phyloP scores from a whole-genome alignment of 2,888 invertebrate genomes.

The Opisthograptis luteolata region DNA sequence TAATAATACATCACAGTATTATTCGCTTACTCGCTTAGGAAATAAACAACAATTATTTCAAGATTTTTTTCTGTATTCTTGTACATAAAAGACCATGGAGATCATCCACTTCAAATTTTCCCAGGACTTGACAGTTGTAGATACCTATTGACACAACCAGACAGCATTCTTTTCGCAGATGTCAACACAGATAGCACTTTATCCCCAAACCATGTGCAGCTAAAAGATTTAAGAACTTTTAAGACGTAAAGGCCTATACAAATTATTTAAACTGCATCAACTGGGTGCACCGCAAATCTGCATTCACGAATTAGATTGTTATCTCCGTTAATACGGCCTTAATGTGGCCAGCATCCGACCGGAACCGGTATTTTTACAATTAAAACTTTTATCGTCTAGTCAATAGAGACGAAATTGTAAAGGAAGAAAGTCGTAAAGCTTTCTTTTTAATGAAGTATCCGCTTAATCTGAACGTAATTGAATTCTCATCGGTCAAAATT shows the following conservation, averaged over 20 bases:
- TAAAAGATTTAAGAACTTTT: constrained; percentile 21
- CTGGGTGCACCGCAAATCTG: constrained; percentile 65
- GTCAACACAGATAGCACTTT: constrained; percentile 8
- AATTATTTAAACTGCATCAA: constrained; percentile 39
- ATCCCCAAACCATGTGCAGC: background rate
- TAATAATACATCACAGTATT: too few species aligned
- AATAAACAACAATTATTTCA: constrained; percentile 7
- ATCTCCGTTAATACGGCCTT: constrained; percentile 64
- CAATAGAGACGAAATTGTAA: constrained; percentile 31
- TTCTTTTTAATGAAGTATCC: constrained; percentile 38
- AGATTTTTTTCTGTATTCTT: too few species aligned
- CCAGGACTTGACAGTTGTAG: constrained; percentile 15
- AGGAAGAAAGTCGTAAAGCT: constrained; percentile 48
- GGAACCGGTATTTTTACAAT: constrained; percentile 16
- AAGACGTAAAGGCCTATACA: constrained; percentile 20
- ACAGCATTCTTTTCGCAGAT: constrained; percentile 4
- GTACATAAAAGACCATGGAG: background rate
- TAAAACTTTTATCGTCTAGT: constrained; percentile 24
- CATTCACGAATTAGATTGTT: constrained; percentile 73
- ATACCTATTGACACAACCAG: constrained; percentile 22
- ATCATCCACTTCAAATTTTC: constrained; percentile 11
- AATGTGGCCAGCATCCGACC: constrained; percentile 42
- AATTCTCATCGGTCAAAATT: constrained; percentile 21
- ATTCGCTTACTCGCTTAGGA: background rate
- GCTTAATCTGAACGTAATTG: constrained; percentile 30